Percentiles rank a stretch among this genome's conserved stretches.
phyloP scores from a whole-genome alignment of 2,797 vertebrate genomes.

The Crenichthys baileyi region DNA sequence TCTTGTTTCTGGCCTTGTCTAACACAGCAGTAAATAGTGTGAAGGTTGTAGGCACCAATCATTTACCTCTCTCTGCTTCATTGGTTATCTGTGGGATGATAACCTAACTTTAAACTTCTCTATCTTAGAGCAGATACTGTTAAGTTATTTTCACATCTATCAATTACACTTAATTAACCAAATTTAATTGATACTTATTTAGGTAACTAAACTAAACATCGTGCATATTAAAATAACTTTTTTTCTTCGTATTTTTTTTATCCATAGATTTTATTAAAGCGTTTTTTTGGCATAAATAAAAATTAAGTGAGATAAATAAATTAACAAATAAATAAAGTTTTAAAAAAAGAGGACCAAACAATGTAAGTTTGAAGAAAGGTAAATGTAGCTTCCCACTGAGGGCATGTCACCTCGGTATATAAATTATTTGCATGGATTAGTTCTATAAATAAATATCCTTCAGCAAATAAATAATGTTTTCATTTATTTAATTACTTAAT shows the following conservation, averaged over 20 bases:
- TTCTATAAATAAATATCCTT: no score
- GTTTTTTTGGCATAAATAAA: background rate
- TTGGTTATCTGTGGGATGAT: background rate
- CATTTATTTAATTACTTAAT: no score
- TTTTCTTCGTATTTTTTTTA: background rate
- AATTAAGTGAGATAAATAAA: background rate
- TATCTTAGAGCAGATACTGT: background rate
- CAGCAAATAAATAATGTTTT: no score
- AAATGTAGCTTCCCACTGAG: no score
- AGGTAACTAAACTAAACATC: background rate
- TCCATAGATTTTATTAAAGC: background rate
- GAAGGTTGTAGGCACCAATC: background rate
- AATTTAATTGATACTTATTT: background rate
- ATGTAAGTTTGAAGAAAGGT: no score
- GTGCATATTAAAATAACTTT: background rate
- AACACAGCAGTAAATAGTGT: constrained; percentile 2
- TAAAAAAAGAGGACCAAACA: background rate
- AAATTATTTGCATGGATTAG: no score
- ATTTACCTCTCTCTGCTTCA: background rate
- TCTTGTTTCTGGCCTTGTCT: constrained; percentile 12
- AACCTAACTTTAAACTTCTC: background rate
- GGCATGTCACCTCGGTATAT: no score
- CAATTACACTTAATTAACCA: background rate
- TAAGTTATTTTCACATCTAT: background rate
- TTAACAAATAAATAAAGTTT: background rate